Percentiles rank a stretch among this genome's conserved stretches.
Conservation (phyloP, 2,113 vertebrate genomes). For the Melospiza melodia region DNA sequence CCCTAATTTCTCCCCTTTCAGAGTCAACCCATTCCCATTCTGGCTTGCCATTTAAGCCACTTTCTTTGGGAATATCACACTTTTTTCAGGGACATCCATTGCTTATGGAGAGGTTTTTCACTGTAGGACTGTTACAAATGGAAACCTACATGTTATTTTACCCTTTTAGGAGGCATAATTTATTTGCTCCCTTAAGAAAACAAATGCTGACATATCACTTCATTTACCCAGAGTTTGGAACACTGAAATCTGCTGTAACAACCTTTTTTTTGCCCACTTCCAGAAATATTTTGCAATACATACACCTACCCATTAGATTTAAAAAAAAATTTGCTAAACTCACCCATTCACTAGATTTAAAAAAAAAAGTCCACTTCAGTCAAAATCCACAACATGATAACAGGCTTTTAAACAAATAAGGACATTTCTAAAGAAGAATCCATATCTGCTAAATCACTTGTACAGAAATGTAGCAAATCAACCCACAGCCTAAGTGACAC, state of each 20-base stretch:
- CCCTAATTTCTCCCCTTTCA: background rate
- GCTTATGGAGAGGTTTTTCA: background rate
- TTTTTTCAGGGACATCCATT: background rate
- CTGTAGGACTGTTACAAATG: background rate
- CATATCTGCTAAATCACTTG: slow-evolving; percentile 26
- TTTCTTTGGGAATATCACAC: background rate
- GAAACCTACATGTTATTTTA: background rate
- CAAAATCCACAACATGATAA: slow-evolving; percentile 39
- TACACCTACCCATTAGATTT: slow-evolving; percentile 35
- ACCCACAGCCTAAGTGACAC: slow-evolving; percentile 15
- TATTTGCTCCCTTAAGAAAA: slow-evolving; percentile 37
- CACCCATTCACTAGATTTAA: background rate
- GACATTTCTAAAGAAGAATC: slow-evolving; percentile 33
- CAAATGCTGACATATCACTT: slow-evolving; percentile 52
- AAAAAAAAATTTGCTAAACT: background rate
- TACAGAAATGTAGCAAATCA: slow-evolving; percentile 15
- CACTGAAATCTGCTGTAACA: background rate
- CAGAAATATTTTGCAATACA: slow-evolving; percentile 52
- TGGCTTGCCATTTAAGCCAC: fast-evolving
- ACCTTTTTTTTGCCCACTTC: background rate
- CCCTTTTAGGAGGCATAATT: background rate
- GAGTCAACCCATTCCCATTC: background rate
- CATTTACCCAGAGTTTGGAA: slow-evolving; percentile 27
- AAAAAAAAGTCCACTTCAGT: background rate
- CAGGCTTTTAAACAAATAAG: slow-evolving; percentile 46